Base-by-base conservation (phyloP, 2,113 vertebrate genomes). In the Turnix velox region DNA sequence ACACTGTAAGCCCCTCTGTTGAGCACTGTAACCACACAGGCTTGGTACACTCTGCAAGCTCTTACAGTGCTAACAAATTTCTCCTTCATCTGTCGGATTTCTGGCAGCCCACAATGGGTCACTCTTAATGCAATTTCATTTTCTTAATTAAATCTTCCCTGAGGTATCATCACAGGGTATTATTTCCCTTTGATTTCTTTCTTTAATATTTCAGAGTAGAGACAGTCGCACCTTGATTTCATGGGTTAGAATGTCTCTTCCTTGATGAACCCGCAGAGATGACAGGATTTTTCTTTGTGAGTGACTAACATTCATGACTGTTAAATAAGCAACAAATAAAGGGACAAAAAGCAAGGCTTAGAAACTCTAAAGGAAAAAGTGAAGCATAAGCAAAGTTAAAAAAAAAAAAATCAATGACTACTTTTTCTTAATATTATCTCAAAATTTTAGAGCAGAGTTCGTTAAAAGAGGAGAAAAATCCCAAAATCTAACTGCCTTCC, bases 141-240 rank as follows among this genome's bases (percentile, higher is more conserved):
- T 91, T 48, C 69, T 82, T 95, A 95, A 96, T 95, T 95, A 96
- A 93, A 63, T 71, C 25, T 85, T 86, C 65, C 90, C 71, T 78
- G 68, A 92, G 68, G 92, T 77, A 78, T 89, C 82, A 91, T 90
- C 69, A 84, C 28, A 58, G n/a, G 52, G 42, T 55, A 91, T 88
- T 87, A 88, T 71, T 94, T 94, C 31, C 17, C 45, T 95, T 92
- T 93, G 49, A 88, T 90, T 94, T 55, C 20, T 94, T 66, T 91
- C 84, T 79, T 95, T 92, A 95, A 71, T 86, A 69, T 91, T 95
- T 91, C 69, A 72, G 51, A 94, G 61, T 5, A 78, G 43, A 69
- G 17, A 66, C 25, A 39, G 35, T 58, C 52, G 84, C 62, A 63
- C 37, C 17, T 73, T 81, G 52, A 40, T 86, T 87, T 89, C 75